Evolutionary conservation across 2,113 vertebrate genomes (phyloP).

Genomic region (Oryzias javanicus): DNA sequence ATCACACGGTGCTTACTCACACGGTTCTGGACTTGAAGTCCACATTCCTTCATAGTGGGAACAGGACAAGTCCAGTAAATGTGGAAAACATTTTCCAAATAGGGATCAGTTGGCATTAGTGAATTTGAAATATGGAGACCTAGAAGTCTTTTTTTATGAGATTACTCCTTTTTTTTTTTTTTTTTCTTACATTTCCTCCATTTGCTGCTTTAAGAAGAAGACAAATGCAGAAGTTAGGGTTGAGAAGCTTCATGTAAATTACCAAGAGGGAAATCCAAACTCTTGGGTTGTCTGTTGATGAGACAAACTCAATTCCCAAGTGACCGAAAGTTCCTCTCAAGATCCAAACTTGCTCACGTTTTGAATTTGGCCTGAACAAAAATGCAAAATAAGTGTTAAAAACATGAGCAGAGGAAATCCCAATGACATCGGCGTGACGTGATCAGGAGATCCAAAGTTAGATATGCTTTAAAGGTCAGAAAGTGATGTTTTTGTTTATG

Average conservation of each 20-base stretch:
- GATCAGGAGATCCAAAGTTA: background rate
- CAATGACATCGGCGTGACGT: slow-evolving; percentile 3
- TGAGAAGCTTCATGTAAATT: background rate
- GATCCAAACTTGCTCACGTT: background rate
- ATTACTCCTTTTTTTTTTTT: background rate
- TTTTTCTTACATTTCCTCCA: background rate
- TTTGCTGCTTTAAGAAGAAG: background rate
- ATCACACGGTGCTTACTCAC: background rate
- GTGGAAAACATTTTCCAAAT: slow-evolving; percentile 14
- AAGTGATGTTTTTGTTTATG: too few relatives aligned
- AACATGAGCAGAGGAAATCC: background rate
- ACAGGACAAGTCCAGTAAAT: slow-evolving; percentile 10
- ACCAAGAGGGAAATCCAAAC: background rate
- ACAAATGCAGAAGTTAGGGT: background rate
- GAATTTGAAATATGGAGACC: background rate
- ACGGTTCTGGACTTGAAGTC: background rate
- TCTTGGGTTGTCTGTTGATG: background rate
- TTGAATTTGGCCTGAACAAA: background rate
- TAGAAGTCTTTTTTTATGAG: background rate
- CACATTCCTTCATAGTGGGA: slow-evolving; percentile 7
- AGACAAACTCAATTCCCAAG: background rate
- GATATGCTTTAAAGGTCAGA: too few relatives aligned
- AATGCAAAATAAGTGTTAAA: background rate
- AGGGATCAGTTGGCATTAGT: slow-evolving; percentile 6
- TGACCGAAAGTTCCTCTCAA: background rate